Percentiles rank a stretch among this genome's conserved stretches.
Conservation (phyloP, 1,140 invertebrate species). For the Scaptomyza montana region DNA sequence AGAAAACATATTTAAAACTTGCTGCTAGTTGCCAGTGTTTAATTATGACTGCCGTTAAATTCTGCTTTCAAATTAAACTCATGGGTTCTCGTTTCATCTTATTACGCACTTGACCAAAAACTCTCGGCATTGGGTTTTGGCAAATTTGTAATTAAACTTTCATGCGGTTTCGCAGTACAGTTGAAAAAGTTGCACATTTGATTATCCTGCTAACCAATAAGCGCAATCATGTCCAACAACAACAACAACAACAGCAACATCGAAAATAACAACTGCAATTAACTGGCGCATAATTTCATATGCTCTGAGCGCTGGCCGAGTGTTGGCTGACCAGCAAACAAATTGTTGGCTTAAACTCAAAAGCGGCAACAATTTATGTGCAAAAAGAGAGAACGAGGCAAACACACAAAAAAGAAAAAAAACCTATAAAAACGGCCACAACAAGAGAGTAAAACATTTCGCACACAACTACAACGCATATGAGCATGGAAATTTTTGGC, state of each 20-base stretch:
- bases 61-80: conserved; percentile 26
- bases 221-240: conserved; percentile 60
- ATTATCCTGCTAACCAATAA: conserved; percentile 76
- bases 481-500: conserved; percentile 57
- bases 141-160: conserved; percentile 75
- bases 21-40: conserved; percentile 49
- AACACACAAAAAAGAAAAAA: conserved; percentile 34
- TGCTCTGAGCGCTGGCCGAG: conserved; percentile 23
- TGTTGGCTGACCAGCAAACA: conserved; percentile 73
- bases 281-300: conserved; percentile 63
- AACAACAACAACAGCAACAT: conserved; percentile 4
- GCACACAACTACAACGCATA: conserved; percentile 49
- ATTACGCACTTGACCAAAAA: conserved; percentile 13
- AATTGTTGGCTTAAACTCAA: conserved; percentile 80
- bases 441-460: conserved; percentile 15
- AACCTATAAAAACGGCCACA: conserved; percentile 8
- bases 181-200: conserved; percentile 74
- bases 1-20: conserved; percentile 38
- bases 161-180: conserved; percentile 41
- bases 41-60: conserved; percentile 76
- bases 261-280: conserved; percentile 63
- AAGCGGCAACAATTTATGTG: conserved; percentile 77
- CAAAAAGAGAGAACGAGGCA: conserved; percentile 1
- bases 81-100: neutral
- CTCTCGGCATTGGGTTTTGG: conserved; percentile 4